Base-by-base conservation (phyloP, 2,113 vertebrate species). In the Scomber japonicus region DNA sequence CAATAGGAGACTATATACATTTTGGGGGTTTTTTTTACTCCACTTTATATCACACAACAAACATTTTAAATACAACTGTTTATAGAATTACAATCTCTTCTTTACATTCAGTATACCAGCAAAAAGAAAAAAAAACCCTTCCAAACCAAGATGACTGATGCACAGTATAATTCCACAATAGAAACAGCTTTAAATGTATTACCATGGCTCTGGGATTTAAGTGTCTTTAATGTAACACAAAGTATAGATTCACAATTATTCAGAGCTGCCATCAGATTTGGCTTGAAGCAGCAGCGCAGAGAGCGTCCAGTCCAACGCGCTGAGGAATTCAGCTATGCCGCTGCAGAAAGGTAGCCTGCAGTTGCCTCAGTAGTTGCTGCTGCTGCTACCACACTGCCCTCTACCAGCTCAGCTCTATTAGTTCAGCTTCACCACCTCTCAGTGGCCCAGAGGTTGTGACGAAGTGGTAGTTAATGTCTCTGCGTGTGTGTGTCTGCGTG, bases 351-450 rank as follows among this genome's bases (percentile, higher is more conserved):
- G 54, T 30, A 0, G 69, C 70, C 85, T 78, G 88, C 80, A 68
- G 87, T 80, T 4, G 11, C 54, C 56, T 48, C 46, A 63, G 46
- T 1, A 13, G 50, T 76, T 64, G 66, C 75, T 64, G 73, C 72
- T 27, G 83, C 75, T 64, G 12, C 62, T 71, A 46, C 80, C 80
- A 91, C 79, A 90, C 89, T 89, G 87, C 78, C 86, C 86, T 88
- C 86, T 88, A 92, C 75, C 89, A 88, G 81, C 89, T 88, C 85
- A 49, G 60, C 86, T 83, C 84, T 54, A 88, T 90, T 89, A 92
- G 87, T 91, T 91, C 87, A 91, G 90, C 87, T 75, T 87, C 87
- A 86, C 80, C 87, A 86, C 86, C 82, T 89, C 68, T 48, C 88
- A 75, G 64, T 50, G 19, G 81, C 86, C 85, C 81, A 72, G 74